Evolutionary conservation across 2,888 invertebrate genomes (phyloP).

Genomic region (Monopis laevigella): DNA sequence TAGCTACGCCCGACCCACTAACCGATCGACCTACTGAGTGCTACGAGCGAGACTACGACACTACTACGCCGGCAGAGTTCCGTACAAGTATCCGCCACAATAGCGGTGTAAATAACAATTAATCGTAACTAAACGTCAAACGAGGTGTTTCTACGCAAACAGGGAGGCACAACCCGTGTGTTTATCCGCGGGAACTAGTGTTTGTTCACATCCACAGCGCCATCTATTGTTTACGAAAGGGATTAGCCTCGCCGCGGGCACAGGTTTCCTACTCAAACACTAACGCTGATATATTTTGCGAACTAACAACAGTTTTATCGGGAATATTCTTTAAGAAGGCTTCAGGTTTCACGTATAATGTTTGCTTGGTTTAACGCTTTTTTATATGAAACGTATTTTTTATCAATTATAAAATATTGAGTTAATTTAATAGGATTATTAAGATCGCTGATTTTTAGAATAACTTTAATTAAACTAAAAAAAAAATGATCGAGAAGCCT

Average conservation of each 20-base stretch:
- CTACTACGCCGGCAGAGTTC: not conserved
- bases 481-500: too few species aligned
- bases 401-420: too few species aligned
- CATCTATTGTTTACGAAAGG: conserved; percentile 42
- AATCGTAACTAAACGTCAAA: conserved; percentile 11
- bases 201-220: conserved; percentile 40
- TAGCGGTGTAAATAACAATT: conserved; percentile 12
- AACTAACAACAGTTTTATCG: too few species aligned
- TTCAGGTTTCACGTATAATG: too few species aligned
- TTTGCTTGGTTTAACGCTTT: too few species aligned
- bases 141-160: conserved; percentile 11
- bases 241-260: conserved; percentile 16
- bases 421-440: too few species aligned
- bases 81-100: conserved; percentile 5
- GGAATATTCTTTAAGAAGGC: too few species aligned
- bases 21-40: not conserved
- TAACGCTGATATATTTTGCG: conserved; percentile 8
- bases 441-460: too few species aligned
- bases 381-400: too few species aligned
- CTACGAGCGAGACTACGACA: too few species aligned
- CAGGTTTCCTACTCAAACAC: conserved; percentile 10
- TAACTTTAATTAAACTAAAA: too few species aligned
- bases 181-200: conserved; percentile 34
- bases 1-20: too few species aligned
- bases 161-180: conserved; percentile 21